These are phyloP conservation scores for Channa argus DNA, from an alignment of 2,113 vertebrate genomes.

Conservation along the genomic window DNA sequence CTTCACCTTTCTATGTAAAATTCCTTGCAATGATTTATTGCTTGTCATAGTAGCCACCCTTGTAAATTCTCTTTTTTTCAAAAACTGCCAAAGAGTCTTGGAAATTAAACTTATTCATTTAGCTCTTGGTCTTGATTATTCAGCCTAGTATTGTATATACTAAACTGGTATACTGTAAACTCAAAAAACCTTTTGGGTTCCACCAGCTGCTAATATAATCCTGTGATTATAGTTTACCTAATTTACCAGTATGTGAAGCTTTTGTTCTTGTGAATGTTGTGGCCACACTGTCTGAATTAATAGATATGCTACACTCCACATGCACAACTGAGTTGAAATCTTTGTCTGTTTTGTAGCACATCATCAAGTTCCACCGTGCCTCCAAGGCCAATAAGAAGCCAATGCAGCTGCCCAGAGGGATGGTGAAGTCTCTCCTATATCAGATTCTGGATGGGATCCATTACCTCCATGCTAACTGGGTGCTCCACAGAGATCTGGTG, in stretches of 20 bases:
- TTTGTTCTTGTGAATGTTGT: background rate
- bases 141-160: background rate
- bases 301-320: background rate
- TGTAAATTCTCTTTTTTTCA: too few species aligned
- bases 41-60: too few species aligned
- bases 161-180: background rate
- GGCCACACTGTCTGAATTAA: background rate
- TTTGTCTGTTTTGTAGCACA: constrained; percentile 87
- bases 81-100: background rate
- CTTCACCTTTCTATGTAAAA: too few species aligned
- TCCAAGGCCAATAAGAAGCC: constrained; percentile 99
- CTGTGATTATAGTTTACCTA: background rate
- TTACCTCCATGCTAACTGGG: constrained; percentile 99
- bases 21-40: too few species aligned
- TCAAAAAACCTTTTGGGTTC: background rate
- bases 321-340: constrained; percentile 3
- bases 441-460: constrained; percentile 99
- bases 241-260: background rate
- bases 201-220: background rate
- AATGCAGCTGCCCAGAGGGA: constrained; percentile 97
- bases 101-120: background rate
- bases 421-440: constrained; percentile 99
- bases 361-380: constrained; percentile 99
- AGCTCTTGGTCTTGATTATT: background rate
- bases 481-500: constrained; percentile 99